Percentiles rank a stretch among this genome's conserved stretches.
Evolutionary conservation across 1,140 invertebrate species (phyloP).

Genomic region (Euborellia annulipes): DNA sequence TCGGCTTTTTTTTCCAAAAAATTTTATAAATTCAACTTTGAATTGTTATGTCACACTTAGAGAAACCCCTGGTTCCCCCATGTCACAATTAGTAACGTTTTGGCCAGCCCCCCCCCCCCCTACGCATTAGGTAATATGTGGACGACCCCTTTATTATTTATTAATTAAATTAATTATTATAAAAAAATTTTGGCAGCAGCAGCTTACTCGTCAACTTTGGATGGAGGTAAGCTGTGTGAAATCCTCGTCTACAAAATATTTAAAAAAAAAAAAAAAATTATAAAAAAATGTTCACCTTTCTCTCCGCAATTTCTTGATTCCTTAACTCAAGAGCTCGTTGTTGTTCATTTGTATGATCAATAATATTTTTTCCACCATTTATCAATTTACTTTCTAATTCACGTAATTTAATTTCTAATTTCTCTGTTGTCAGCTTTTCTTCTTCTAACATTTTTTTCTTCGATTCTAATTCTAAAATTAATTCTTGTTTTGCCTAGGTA

Average conservation of each 20-base stretch:
- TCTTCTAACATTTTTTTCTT: constrained; percentile 37
- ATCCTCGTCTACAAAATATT: background rate
- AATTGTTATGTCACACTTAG: too few species aligned
- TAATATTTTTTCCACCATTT: constrained; percentile 67
- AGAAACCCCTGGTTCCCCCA: too few species aligned
- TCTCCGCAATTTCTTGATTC: constrained; percentile 63
- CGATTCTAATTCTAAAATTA: constrained; percentile 37
- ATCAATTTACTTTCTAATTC: constrained; percentile 78
- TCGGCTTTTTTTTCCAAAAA: too few species aligned
- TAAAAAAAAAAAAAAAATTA: background rate
- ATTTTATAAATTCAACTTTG: too few species aligned
- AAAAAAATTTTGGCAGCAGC: background rate
- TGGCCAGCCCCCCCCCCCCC: too few species aligned
- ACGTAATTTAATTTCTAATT: constrained; percentile 34
- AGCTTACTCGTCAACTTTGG: background rate
- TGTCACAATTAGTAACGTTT: too few species aligned
- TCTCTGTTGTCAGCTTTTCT: constrained; percentile 36
- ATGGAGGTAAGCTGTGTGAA: background rate
- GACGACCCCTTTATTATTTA: background rate
- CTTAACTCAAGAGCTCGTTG: constrained; percentile 67
- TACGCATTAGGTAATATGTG: too few species aligned
- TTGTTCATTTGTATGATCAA: constrained; percentile 82
- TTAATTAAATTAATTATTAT: background rate
- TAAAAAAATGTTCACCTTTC: constrained; percentile 43
- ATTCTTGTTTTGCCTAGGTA: constrained; percentile 43